Evolutionary conservation across 2,113 vertebrate genomes (phyloP), one percentile per base, ranked within the genome.

Genomic region (Gallinago paraguaiae): DNA sequence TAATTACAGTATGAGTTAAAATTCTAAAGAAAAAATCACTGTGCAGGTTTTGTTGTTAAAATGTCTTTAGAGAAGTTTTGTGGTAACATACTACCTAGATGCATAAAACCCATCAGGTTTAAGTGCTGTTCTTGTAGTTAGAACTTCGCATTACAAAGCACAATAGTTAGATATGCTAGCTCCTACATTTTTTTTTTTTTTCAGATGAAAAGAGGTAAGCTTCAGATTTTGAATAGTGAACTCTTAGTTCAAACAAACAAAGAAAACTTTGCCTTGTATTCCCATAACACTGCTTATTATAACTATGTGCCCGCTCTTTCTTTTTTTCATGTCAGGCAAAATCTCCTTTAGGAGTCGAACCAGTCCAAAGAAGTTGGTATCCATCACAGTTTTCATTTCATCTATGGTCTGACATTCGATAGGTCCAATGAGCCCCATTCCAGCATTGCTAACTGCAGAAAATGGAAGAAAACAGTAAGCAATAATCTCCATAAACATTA

Each of bases 241-340:
- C 13, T 77, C 45, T 59, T 57, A 80, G 59, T 63, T 90, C 54
- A 93, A 92, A 84, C 31, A 92, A 91, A 77, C 3, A 75, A 57
- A 19, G 0, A 39, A 39, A 82, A 30, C 51, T 88, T 92, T 94
- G 98, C 98, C 98, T 96, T 99, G 98, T 92, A 99, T 98, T 51
- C 98, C 98, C 98, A 99, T 99, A 43, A 99, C 98, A 63, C 98
- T 99, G 97, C 98, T 99, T 39, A 99, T 99, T 50, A 98, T 98
- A 70, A 99, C 98, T 48, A 98, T 98, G 35, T 99, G 98, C 9
- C 99, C 98, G 35, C 94, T 98, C 93, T 98, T 98, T 90, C 98
- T 98, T 69, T 67, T 98, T 97, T 99, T 99, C 98, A 99, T 99
- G 81, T 99, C 98, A 22, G 98, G 98, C 17, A 99, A 91, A 83